phyloP scores from a whole-genome alignment of 2,888 invertebrate species.

The Agapetus fuscipes region DNA sequence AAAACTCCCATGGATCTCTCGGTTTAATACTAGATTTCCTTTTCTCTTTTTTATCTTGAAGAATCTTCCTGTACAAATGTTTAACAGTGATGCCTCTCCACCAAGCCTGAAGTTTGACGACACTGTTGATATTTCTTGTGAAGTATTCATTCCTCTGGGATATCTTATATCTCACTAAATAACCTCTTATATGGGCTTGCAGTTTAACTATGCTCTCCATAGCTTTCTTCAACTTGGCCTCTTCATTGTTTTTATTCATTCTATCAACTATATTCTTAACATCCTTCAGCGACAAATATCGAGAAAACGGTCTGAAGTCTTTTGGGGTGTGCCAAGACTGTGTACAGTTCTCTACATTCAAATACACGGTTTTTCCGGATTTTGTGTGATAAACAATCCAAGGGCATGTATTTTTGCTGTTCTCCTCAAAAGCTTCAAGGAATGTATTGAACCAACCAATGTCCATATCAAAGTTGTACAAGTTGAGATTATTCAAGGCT shows the following conservation, averaged over 20 bases:
- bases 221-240: conserved; percentile 34
- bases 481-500: conserved; percentile 8
- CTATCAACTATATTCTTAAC: conserved; percentile 34
- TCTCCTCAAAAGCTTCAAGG: conserved; percentile 39
- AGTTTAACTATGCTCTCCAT: conserved; percentile 42
- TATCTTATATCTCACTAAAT: conserved; percentile 42
- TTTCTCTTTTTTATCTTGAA: conserved; percentile 31
- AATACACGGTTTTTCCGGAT: conserved; percentile 42
- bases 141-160: conserved; percentile 33
- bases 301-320: conserved; percentile 40
- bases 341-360: conserved; percentile 42
- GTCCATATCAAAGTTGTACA: conserved; percentile 29
- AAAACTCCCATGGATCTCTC: conserved; percentile 40
- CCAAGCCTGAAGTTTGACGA: conserved; percentile 52
- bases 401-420: conserved; percentile 36
- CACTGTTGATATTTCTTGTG: conserved; percentile 32
- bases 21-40: conserved; percentile 32
- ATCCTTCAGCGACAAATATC: conserved; percentile 40
- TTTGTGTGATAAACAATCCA: conserved; percentile 45
- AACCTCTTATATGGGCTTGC: conserved; percentile 53
- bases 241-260: conserved; percentile 37
- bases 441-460: conserved; percentile 41
- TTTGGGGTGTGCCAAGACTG: conserved; percentile 45
- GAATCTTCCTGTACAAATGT: conserved; percentile 35
- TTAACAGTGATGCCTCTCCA: conserved; percentile 46